These are phyloP conservation scores for Hoplias malabaricus DNA, from an alignment of 2,113 vertebrate species.

Conservation along the genomic window DNA sequence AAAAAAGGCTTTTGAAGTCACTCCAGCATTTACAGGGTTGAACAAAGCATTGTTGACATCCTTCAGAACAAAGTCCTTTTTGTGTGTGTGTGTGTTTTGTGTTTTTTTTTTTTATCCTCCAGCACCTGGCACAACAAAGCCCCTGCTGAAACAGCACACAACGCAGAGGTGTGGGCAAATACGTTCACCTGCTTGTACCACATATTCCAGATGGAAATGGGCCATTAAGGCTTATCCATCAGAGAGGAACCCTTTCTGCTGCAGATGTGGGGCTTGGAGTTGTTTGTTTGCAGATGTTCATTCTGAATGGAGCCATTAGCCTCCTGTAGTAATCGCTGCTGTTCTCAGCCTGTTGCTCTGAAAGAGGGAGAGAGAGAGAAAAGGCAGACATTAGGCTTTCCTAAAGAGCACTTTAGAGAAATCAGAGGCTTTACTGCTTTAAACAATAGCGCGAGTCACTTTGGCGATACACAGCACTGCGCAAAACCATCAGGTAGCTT, in stretches of 20 bases:
- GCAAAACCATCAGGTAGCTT: no score
- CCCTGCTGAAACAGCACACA: neutral
- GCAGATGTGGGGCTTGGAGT: constrained; percentile 9
- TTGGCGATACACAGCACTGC: no score
- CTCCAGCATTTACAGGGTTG: constrained; percentile 31
- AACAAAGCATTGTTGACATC: constrained; percentile 35
- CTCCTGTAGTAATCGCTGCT: constrained; percentile 33
- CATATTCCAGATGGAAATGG: neutral
- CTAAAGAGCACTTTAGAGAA: neutral
- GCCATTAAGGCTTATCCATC: neutral
- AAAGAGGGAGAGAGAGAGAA: neutral
- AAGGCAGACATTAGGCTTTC: neutral
- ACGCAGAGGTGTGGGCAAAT: constrained; percentile 23
- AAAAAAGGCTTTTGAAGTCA: constrained; percentile 23
- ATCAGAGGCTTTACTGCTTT: neutral
- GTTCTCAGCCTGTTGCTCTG: constrained; percentile 2
- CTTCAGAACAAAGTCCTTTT: constrained; percentile 23
- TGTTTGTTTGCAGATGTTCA: constrained; percentile 35
- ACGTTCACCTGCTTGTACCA: constrained; percentile 18
- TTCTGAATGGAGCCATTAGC: constrained; percentile 24
- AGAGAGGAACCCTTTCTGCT: constrained; percentile 5
- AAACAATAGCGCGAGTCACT: neutral
- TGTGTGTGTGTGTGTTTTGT: neutral
- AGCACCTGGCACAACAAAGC: constrained; percentile 42
- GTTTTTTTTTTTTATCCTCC: neutral